Base-by-base conservation (phyloP, 2,888 invertebrate species). In the Idaea biselata region DNA sequence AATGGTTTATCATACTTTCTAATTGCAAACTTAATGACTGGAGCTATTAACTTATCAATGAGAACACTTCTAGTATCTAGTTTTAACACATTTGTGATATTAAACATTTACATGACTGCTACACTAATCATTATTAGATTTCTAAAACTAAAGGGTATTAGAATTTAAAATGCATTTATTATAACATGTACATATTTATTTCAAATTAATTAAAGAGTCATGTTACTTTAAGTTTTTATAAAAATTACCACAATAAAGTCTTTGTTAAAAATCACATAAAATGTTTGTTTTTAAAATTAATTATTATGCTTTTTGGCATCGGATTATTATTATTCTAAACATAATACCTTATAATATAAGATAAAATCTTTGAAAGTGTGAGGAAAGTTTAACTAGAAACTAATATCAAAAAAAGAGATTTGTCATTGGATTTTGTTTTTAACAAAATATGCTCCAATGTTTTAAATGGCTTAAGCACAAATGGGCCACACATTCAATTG, bases 1-100 rank as follows among this genome's bases (percentile, higher is more conserved):
- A 97, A 97, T 88, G 97, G 97, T 1, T 87, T 99, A 33, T 80
- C 94, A n/a, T 97, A 96, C 83, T 99, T 99, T 83, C 87, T 99
- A 61, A 69, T 96, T 16, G 95, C 96, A 1, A 99, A 99, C 91
- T 70, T 98, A 33, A 80, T 96, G 16, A 99, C 99, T 0, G 99
- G 99, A 11, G 78, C 94, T 3, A 93, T 98, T 6, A 99, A 99
- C 89, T 90, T 97, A 78, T 85, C 89, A 14, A 85, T 96, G 16
- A 89, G 93, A 67, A 97, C 98, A 4, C 83, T 94, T 60, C 81
- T 93, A 3, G 82, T 94, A 4, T 80, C 83, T 25, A 74, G 76
- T 17, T 16, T 67, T 16, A 69, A 74, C 44, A 92, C 94, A 75
- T 82, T 95, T 70, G 3, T 91, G 0, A 93, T 96, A 75, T 80